phyloP scores from a whole-genome alignment of 2,113 vertebrate genomes.

The Rhinogobius similis region DNA sequence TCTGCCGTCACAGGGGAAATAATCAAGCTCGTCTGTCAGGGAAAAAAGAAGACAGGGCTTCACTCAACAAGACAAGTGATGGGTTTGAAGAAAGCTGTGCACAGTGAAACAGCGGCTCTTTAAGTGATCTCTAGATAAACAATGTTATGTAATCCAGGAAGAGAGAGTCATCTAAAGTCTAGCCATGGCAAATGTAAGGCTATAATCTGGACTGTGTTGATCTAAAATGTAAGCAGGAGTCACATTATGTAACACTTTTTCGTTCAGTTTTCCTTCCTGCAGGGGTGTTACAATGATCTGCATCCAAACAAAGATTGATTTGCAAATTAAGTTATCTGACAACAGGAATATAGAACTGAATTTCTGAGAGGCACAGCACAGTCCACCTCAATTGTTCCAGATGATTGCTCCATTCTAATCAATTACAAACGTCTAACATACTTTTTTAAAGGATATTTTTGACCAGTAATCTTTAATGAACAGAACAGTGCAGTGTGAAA shows the following conservation, averaged over 20 bases:
- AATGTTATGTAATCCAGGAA: constrained; percentile 15
- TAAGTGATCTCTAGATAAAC: background rate
- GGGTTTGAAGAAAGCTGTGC: constrained; percentile 4
- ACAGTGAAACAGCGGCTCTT: background rate
- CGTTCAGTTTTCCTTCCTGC: background rate
- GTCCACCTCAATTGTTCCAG: no score
- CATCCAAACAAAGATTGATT: background rate
- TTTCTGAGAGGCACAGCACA: background rate
- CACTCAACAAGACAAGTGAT: constrained; percentile 38
- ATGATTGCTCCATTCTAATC: no score
- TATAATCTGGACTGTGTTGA: background rate
- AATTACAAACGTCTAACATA: background rate
- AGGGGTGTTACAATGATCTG: background rate
- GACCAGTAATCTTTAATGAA: no score
- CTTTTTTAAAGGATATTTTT: background rate
- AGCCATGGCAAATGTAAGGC: background rate
- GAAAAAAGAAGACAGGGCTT: constrained; percentile 19
- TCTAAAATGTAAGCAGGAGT: background rate
- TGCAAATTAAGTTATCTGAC: background rate
- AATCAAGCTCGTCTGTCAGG: constrained; percentile 43
- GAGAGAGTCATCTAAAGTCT: background rate
- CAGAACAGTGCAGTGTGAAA: no score
- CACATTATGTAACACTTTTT: background rate
- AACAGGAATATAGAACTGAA: background rate
- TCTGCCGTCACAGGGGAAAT: constrained; percentile 38